Percentiles rank a stretch among this genome's conserved stretches.
phyloP scores from a whole-genome alignment of 2,113 vertebrate genomes.

The Petrocephalus microphthalmus region DNA sequence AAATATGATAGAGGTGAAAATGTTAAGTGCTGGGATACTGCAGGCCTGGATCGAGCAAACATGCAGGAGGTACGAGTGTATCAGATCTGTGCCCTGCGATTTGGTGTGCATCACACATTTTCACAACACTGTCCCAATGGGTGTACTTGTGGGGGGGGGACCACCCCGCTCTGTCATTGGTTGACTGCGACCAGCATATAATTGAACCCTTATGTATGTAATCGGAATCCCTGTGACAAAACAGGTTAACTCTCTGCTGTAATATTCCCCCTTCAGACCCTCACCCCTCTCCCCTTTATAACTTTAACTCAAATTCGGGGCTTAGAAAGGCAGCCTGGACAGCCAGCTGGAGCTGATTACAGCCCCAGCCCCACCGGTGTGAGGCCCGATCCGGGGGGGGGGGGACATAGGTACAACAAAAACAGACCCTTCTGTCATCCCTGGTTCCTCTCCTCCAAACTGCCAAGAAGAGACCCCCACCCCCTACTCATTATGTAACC shows the following conservation, averaged over 20 bases:
- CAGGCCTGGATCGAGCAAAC: neutral
- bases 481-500: neutral
- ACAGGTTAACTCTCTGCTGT: conserved; percentile 12
- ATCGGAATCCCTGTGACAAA: conserved; percentile 15
- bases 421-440: neutral
- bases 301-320: neutral
- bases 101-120: neutral
- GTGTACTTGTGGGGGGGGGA: neutral
- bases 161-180: neutral
- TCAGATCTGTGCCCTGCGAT: neutral
- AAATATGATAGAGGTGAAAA: neutral
- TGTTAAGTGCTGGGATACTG: too few relatives aligned
- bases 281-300: neutral
- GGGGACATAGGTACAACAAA: neutral
- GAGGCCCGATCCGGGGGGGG: neutral
- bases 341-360: conserved; percentile 17
- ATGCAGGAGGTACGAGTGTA: neutral
- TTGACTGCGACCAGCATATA: neutral
- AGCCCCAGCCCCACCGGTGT: neutral
- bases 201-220: conserved; percentile 19
- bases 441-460: neutral
- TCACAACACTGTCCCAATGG: neutral
- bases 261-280: conserved; percentile 5
- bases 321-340: too few relatives aligned
- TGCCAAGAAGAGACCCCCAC: neutral